Evolutionary conservation across 2,113 vertebrate genomes (phyloP).

Genomic region (Dendropsophus ebraccatus): DNA sequence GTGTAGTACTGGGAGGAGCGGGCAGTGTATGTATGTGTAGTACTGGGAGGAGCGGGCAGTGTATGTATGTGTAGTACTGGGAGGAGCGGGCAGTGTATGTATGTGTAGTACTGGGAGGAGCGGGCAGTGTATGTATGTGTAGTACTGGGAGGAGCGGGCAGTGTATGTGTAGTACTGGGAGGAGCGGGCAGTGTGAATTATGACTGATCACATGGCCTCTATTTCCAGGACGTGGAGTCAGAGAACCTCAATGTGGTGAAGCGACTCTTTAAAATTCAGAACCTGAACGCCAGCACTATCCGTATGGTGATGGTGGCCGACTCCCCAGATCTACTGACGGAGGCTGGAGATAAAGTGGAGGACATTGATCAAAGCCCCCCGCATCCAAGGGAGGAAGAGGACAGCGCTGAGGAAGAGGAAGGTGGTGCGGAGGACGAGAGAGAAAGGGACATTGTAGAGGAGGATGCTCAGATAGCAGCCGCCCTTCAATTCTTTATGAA

Average conservation of each 20-base stretch:
- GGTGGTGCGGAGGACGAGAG: conserved; percentile 49
- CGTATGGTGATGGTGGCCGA: conserved; percentile 96
- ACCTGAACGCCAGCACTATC: conserved; percentile 94
- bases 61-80: no score
- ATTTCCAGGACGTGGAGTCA: conserved; percentile 86
- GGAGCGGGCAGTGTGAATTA: not conserved
- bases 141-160: no score
- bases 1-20: no score
- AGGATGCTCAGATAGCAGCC: conserved; percentile 34
- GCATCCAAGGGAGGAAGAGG: conserved; percentile 77
- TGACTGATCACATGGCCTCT: not conserved
- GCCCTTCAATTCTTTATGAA: conserved; percentile 73
- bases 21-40: no score
- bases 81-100: no score
- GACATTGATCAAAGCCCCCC: conserved; percentile 66
- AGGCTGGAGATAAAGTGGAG: conserved; percentile 76
- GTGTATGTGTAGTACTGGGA: no score
- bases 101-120: no score
- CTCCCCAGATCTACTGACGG: conserved; percentile 85
- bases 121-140: no score
- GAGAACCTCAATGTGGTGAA: conserved; percentile 97
- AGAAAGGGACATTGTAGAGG: not conserved
- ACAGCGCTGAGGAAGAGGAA: conserved; percentile 68
- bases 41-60: no score
- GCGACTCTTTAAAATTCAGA: conserved; percentile 98